Evolutionary conservation across 2,888 invertebrate genomes (phyloP).

Genomic region (Pheosia tremula): DNA sequence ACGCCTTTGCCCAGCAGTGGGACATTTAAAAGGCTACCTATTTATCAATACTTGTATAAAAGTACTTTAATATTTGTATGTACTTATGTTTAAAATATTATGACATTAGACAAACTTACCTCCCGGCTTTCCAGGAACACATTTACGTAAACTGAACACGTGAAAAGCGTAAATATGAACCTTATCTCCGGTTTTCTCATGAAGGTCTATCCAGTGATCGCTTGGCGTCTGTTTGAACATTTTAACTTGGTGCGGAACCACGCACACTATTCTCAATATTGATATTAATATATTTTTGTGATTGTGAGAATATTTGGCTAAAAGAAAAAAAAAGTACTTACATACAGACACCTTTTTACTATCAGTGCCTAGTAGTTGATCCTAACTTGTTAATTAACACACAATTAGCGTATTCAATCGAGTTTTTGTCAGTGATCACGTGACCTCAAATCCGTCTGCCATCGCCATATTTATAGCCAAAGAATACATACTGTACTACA

Average conservation of each 20-base stretch:
- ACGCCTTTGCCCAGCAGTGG: no score
- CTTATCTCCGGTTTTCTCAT: conserved; percentile 35
- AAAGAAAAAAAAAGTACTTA: conserved; percentile 16
- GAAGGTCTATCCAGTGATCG: conserved; percentile 42
- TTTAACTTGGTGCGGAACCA: conserved; percentile 34
- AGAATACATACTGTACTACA: no score
- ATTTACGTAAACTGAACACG: conserved; percentile 44
- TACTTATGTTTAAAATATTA: not conserved
- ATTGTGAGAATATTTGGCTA: conserved; percentile 44
- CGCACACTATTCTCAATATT: conserved; percentile 38
- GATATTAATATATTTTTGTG: conserved; percentile 40
- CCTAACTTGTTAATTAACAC: no score
- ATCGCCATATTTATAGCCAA: no score
- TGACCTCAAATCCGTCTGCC: no score
- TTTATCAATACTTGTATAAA: no score
- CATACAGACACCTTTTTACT: no score
- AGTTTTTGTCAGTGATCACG: no score
- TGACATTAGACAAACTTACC: conserved; percentile 23
- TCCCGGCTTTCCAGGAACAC: conserved; percentile 30
- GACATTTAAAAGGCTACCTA: no score
- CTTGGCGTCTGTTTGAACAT: conserved; percentile 33
- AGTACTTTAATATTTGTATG: no score
- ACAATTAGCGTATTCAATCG: no score
- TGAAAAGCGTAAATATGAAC: conserved; percentile 41
- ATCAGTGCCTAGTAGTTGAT: no score